These are phyloP conservation scores for Euleptes europaea DNA, from an alignment of 2,113 vertebrate species.

Conservation along the genomic window DNA sequence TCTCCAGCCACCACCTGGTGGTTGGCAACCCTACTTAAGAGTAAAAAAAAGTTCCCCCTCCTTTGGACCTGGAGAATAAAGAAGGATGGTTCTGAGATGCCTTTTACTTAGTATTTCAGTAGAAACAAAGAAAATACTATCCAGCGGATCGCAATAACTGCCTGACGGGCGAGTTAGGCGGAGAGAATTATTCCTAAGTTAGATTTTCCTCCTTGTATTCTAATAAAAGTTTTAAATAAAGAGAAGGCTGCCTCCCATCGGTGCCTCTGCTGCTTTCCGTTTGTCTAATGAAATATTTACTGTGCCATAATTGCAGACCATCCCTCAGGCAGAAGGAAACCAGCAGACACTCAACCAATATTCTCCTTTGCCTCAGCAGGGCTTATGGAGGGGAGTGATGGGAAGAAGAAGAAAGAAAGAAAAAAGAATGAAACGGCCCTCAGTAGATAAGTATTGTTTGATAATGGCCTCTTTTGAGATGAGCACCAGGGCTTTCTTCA, in stretches of 20 bases:
- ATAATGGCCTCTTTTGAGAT: constrained; percentile 51
- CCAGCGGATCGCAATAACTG: neutral
- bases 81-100: constrained; percentile 10
- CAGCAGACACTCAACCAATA: constrained; percentile 40
- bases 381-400: constrained; percentile 3
- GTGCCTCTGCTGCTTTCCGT: constrained; percentile 55
- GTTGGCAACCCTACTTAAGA: too few relatives aligned
- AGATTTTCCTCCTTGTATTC: constrained; percentile 58
- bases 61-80: constrained; percentile 13
- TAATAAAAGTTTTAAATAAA: constrained; percentile 74
- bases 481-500: constrained; percentile 46
- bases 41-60: constrained; percentile 1
- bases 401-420: neutral
- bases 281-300: constrained; percentile 72
- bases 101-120: constrained; percentile 32
- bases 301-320: constrained; percentile 64
- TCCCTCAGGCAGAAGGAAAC: constrained; percentile 62
- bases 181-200: constrained; percentile 58
- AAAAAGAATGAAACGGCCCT: constrained; percentile 30
- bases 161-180: constrained; percentile 40
- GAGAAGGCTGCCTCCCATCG: constrained; percentile 56
- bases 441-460: constrained; percentile 18
- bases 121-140: constrained; percentile 27
- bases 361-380: constrained; percentile 40
- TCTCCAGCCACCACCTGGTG: too few relatives aligned